Percentiles rank a stretch among this genome's conserved stretches.
phyloP scores from a whole-genome alignment of 1,140 invertebrate genomes.

The Dendrolimus kikuchii region DNA sequence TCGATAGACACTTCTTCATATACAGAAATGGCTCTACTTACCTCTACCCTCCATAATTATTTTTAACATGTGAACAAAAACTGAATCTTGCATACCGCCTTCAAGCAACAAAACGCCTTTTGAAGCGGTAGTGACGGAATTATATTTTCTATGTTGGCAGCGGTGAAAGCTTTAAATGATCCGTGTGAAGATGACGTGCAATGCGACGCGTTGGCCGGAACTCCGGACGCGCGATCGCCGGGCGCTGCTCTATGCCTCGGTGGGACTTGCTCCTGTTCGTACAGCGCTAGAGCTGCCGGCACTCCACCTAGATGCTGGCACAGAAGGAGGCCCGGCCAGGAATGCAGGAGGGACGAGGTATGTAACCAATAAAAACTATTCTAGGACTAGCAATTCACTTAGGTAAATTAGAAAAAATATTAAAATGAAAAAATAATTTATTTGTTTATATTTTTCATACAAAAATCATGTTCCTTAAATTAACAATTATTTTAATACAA shows the following conservation, averaged over 20 bases:
- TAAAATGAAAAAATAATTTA: no score
- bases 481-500: no score
- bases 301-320: conserved; percentile 45
- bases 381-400: not conserved
- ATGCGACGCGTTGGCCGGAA: conserved; percentile 42
- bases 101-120: no score
- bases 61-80: no score
- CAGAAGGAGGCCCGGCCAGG: conserved; percentile 45
- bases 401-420: no score
- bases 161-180: conserved; percentile 43
- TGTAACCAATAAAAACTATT: not conserved
- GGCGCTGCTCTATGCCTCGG: conserved; percentile 48
- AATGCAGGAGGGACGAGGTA: conserved; percentile 51
- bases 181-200: conserved; percentile 57
- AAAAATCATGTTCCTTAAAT: not conserved
- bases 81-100: no score
- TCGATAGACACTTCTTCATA: no score
- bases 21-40: no score
- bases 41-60: no score
- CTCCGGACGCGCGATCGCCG: conserved; percentile 27
- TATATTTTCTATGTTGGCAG: conserved; percentile 18
- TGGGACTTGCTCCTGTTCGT: conserved; percentile 39
- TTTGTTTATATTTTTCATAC: conserved; percentile 1
- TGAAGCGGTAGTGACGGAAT: not conserved
- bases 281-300: conserved; percentile 42